phyloP scores from a whole-genome alignment of 92 coral and sea anemone species.

The Anthopleura xanthogrammica region DNA sequence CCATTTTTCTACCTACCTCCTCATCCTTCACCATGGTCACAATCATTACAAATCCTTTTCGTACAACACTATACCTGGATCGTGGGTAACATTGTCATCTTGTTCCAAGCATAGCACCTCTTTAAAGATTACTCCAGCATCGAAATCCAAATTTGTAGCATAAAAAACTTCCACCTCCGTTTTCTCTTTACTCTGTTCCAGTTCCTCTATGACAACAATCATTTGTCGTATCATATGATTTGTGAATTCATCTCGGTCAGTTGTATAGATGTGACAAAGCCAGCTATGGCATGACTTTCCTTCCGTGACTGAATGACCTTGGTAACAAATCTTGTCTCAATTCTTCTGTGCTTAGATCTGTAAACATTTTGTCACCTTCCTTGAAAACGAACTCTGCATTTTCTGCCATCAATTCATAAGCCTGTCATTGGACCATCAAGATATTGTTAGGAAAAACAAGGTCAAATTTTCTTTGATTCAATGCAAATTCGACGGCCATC shows the following conservation, averaged over 20 bases:
- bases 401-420: neutral
- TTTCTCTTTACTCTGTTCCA: neutral
- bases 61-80: neutral
- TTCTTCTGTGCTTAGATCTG: neutral
- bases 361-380: neutral
- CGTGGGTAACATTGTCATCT: neutral
- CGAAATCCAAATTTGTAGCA: neutral
- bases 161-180: neutral
- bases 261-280: neutral
- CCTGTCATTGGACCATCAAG: neutral
- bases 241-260: neutral
- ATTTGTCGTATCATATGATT: slow-evolving; percentile 2
- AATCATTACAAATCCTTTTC: neutral
- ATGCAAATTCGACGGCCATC: neutral
- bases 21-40: too few species aligned
- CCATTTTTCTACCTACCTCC: too few species aligned
- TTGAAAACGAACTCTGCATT: neutral
- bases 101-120: neutral
- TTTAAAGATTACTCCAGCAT: neutral
- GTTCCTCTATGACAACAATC: neutral
- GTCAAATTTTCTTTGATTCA: neutral
- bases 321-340: neutral
- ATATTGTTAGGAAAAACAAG: neutral
- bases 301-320: slow-evolving; percentile 10
- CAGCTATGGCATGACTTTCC: neutral